Base-by-base conservation (phyloP, 37 sponge, comb jelly and placozoan genomes). In the Oscarella lobularis region DNA sequence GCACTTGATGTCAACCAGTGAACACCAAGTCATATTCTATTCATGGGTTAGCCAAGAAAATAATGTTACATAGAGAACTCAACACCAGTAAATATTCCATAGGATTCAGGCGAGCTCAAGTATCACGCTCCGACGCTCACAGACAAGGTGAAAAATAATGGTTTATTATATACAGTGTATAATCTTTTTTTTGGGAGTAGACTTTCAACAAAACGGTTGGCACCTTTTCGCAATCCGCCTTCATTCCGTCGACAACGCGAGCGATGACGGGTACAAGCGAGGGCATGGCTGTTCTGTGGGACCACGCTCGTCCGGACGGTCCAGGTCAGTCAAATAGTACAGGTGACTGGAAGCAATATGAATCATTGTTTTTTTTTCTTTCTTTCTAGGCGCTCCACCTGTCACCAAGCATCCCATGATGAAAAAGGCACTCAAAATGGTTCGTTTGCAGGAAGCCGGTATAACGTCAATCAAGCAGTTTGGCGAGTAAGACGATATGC, bases 201-300 rank as follows among this genome's bases (percentile, higher is more conserved):
- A 88, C 87, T 35, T 97, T 97, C 84, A 97, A 93, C 73, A 85
- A 81, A 65, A 66, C 91, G 2, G 72, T 93, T 0, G 99, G 94
- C 0, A 67, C 77, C 39, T 75, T 88, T n/a, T 69, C 88, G 39
- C 85, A 84, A 70, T 84, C 89, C 33, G 79, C 73, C 67, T 97
- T 90, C 73, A 73, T 93, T 31, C 83, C 89, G 37, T 48, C 66
- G 3, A 83, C 82, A n/a, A 37, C 41, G 3, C 78, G 38, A 0
- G 94, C 89, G 1, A 40, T 97, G 34, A 87, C 91, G 32, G 89
- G 66, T 9, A 97, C 91, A 41, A 77, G 77, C 73, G 89, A 88
- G 67, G 99, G 99, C n/a, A 67, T 54, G 66, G 89, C 73, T 5
- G 83, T 93, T 4, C 87, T 97, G n/a, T 97, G 95, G 95, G 88